Evolutionary conservation across 2,888 invertebrate species (phyloP).

Genomic region (Melanchra persicariae): DNA sequence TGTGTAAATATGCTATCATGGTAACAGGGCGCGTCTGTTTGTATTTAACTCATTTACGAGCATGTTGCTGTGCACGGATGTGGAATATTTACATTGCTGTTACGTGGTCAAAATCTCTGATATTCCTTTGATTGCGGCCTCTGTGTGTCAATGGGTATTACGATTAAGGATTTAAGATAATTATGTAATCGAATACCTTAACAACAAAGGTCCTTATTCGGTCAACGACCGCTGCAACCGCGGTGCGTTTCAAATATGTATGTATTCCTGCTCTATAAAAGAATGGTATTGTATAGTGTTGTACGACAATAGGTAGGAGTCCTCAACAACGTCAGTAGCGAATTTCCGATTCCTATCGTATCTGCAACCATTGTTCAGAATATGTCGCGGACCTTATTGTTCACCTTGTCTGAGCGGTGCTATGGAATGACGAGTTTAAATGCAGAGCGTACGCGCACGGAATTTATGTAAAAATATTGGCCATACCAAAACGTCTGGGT

Average conservation of each 20-base stretch:
- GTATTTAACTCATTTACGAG: constrained; percentile 77
- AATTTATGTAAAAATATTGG: constrained; percentile 77
- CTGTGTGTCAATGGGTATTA: constrained; percentile 43
- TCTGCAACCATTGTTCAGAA: constrained; percentile 88
- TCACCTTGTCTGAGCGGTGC: constrained; percentile 76
- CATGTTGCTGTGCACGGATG: constrained; percentile 79
- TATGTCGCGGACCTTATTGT: constrained; percentile 89
- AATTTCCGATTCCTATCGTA: constrained; percentile 88
- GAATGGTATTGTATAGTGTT: constrained; percentile 71
- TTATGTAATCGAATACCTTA: constrained; percentile 66
- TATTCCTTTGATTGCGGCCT: constrained; percentile 62
- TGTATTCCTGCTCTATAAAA: constrained; percentile 79
- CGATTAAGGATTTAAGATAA: constrained; percentile 40
- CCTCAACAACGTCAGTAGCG: constrained; percentile 82
- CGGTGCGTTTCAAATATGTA: constrained; percentile 74
- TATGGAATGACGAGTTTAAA: constrained; percentile 85
- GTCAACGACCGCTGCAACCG: constrained; percentile 75
- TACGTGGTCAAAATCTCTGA: constrained; percentile 73
- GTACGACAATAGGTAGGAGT: constrained; percentile 80
- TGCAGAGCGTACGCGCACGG: constrained; percentile 82
- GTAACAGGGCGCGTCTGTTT: constrained; percentile 83
- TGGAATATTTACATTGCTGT: constrained; percentile 74
- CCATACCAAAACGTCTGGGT: constrained; percentile 58
- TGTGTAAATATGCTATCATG: constrained; percentile 74
- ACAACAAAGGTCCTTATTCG: constrained; percentile 65